Evolutionary conservation across 2,797 vertebrate genomes (phyloP), one percentile per base, ranked within the genome.

Genomic region (Sebastiscus tertius): DNA sequence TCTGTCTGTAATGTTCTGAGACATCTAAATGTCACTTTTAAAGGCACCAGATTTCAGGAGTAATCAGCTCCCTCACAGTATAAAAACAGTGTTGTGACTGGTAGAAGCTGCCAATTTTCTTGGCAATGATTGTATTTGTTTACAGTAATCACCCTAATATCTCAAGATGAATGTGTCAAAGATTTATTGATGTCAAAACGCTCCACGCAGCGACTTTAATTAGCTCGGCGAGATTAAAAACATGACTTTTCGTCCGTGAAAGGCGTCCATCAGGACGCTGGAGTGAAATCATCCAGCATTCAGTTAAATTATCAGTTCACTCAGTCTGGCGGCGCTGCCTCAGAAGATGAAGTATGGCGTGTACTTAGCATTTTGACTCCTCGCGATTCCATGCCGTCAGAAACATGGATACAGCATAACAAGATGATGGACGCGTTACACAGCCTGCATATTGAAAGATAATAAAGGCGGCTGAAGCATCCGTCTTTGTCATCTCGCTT

Each of bases 361-460:
- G 77, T 72, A 29, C 80, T 85, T 84, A 63, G 75, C 79, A 10
- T 77, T 88, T 59, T 83, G 87, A 89, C 85, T 84, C 82, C 77
- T 54, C 83, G 69, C 29, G 80, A 86, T 80, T 79, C 87, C 67
- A 16, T 66, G 42, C 71, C 69, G 67, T 87, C 90, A 82, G 69
- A 75, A 82, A 91, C 89, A 87, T 72, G 83, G 85, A 81, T 81
- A 75, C 71, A 31, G 80, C 82, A 75, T 84, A 89, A 85, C 88
- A 73, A 86, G 85, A 87, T 89, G 89, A 94, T 84, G 89, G 89
- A 89, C 87, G 84, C 55, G 54, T 82, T 87, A 86, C 87, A 85
- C 84, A 16, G 85, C 22, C 78, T 76, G 87, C 87, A 87, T 82
- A 87, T 72, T 88, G 87, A 90, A 83, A 88, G 87, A 87, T 90